Evolutionary conservation across 2,113 vertebrate genomes (phyloP).

Genomic region (Scopus umbretta): DNA sequence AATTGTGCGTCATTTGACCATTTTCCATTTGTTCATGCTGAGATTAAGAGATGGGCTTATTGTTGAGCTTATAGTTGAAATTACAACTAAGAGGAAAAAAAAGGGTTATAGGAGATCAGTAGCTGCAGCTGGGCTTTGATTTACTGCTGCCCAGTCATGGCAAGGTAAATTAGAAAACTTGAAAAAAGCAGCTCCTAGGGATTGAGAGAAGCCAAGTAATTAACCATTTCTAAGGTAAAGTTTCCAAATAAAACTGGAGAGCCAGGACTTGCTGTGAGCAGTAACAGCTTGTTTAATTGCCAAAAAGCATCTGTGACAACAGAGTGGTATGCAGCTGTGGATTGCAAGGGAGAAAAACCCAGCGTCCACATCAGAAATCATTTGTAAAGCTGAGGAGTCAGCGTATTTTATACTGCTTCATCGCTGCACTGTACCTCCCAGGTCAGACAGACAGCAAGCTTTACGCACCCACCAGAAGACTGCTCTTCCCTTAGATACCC

Average conservation of each 20-base stretch:
- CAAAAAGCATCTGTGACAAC: neutral
- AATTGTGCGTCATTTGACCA: slow-evolving; percentile 69
- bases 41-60: slow-evolving; percentile 70
- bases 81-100: slow-evolving; percentile 56
- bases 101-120: slow-evolving; percentile 46
- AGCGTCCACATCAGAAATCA: neutral
- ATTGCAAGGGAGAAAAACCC: neutral
- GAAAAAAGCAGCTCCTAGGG: slow-evolving; percentile 12
- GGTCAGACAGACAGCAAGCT: neutral
- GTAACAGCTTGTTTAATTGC: neutral
- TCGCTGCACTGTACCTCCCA: rapidly evolving
- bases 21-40: slow-evolving; percentile 71
- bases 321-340: neutral
- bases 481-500: neutral
- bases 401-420: neutral
- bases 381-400: neutral
- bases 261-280: neutral
- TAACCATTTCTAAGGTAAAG: slow-evolving; percentile 17
- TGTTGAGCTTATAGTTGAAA: slow-evolving; percentile 68
- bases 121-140: slow-evolving; percentile 51
- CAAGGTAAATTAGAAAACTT: slow-evolving; percentile 25
- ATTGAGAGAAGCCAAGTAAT: neutral
- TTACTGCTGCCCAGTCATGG: slow-evolving; percentile 14
- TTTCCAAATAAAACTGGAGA: neutral
- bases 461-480: neutral